Evolutionary conservation across 2,797 vertebrate species (phyloP).

Genomic region (Pseudomugil gertrudae): DNA sequence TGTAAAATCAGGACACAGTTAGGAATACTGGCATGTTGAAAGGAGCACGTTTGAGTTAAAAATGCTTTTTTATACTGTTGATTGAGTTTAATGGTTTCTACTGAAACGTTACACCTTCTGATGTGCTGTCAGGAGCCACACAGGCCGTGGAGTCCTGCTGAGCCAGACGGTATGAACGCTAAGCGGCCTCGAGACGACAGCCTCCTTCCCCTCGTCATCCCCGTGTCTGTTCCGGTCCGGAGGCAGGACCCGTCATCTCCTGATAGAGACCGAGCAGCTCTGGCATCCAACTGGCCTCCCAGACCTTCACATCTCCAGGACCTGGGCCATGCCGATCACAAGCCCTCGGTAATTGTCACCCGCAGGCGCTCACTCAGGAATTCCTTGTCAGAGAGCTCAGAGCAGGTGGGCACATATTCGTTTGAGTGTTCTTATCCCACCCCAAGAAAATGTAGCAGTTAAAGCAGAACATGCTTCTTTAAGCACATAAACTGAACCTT

Average conservation of each 20-base stretch:
- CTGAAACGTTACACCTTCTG: neutral
- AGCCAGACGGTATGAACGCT: slow-evolving; percentile 70
- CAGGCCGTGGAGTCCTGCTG: slow-evolving; percentile 78
- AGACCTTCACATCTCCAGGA: slow-evolving; percentile 75
- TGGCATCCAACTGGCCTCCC: slow-evolving; percentile 76
- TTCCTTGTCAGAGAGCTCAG: slow-evolving; percentile 82
- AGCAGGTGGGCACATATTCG: slow-evolving; percentile 82
- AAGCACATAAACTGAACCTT: neutral
- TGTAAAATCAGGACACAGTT: neutral
- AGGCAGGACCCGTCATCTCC: slow-evolving; percentile 80
- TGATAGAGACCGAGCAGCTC: slow-evolving; percentile 77
- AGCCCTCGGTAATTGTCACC: slow-evolving; percentile 93
- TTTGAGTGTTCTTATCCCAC: neutral
- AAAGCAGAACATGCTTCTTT: neutral
- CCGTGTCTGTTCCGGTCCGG: slow-evolving; percentile 94
- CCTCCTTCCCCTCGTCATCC: slow-evolving; percentile 93
- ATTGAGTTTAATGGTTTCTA: neutral
- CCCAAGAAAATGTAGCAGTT: neutral
- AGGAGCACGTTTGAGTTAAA: neutral
- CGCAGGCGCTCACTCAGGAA: slow-evolving; percentile 89
- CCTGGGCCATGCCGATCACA: slow-evolving; percentile 81
- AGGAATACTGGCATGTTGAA: neutral
- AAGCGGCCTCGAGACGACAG: slow-evolving; percentile 89
- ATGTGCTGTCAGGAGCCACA: slow-evolving; percentile 69
- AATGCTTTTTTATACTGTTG: neutral